Evolutionary conservation across 2,888 invertebrate species (phyloP).

Genomic region (Bugula neritina): DNA sequence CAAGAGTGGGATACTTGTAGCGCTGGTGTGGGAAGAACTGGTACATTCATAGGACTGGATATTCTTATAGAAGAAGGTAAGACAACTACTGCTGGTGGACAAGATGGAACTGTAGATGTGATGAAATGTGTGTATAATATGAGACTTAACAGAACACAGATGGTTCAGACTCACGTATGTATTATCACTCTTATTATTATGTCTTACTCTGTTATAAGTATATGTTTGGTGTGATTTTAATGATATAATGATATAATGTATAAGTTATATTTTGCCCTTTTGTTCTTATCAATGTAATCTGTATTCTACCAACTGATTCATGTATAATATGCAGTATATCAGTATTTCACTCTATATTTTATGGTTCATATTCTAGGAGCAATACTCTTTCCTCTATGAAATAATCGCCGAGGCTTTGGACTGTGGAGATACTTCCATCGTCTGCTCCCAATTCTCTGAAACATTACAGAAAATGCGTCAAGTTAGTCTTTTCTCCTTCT

Average conservation of each 20-base stretch:
- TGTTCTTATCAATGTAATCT: background rate
- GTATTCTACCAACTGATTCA: background rate
- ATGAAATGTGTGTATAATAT: constrained; percentile 17
- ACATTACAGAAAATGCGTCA: background rate
- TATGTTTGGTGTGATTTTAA: background rate
- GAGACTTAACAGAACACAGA: background rate
- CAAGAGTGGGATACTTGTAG: too few species aligned
- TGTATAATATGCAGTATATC: background rate
- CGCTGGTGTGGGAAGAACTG: constrained; percentile 23
- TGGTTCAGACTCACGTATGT: constrained; percentile 1
- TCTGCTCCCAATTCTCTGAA: background rate
- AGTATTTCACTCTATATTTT: background rate
- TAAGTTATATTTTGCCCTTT: too few species aligned
- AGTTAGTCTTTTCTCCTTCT: background rate
- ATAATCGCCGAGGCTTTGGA: background rate
- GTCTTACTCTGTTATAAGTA: background rate
- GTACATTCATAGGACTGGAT: constrained; percentile 15
- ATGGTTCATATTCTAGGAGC: background rate
- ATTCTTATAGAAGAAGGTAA: constrained; percentile 11
- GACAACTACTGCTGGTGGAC: too few species aligned
- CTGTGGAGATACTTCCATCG: background rate
- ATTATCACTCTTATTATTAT: background rate
- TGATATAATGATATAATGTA: too few species aligned
- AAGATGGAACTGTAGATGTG: background rate
- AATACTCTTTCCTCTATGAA: background rate